phyloP scores from a whole-genome alignment of 2,797 vertebrate species.

The Enteromius mattozi region DNA sequence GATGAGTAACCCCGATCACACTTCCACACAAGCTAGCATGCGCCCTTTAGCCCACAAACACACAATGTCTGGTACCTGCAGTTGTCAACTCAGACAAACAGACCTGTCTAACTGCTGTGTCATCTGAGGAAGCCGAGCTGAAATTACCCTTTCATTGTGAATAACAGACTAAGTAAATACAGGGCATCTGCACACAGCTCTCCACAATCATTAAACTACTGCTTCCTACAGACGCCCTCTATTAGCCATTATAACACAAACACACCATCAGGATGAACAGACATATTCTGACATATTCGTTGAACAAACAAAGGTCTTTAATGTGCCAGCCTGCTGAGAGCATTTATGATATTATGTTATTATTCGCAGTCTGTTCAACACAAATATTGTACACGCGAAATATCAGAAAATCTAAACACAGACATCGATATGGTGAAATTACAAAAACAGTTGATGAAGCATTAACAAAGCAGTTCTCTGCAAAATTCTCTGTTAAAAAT shows the following conservation, averaged over 20 bases:
- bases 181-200: slow-evolving; percentile 72
- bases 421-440: neutral
- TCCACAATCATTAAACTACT: slow-evolving; percentile 74
- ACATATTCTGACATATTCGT: slow-evolving; percentile 15
- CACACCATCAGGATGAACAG: slow-evolving; percentile 28
- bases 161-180: slow-evolving; percentile 71
- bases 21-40: slow-evolving; percentile 44
- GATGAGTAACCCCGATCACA: slow-evolving; percentile 69
- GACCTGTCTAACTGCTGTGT: slow-evolving; percentile 68
- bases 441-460: neutral
- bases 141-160: slow-evolving; percentile 60
- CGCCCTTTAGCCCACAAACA: slow-evolving; percentile 43
- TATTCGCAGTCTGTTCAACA: neutral
- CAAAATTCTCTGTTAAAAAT: neutral
- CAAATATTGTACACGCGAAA: neutral
- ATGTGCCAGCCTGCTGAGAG: neutral
- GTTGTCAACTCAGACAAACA: slow-evolving; percentile 58
- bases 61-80: slow-evolving; percentile 51
- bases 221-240: slow-evolving; percentile 49
- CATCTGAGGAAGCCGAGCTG: slow-evolving; percentile 51
- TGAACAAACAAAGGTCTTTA: slow-evolving; percentile 29
- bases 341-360: neutral
- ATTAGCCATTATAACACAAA: slow-evolving; percentile 46
- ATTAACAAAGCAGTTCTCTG: neutral
- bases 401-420: neutral